These are phyloP conservation scores for Acanthurus lineatus DNA, from an alignment of 2,797 vertebrate genomes.

Conservation along the genomic window DNA sequence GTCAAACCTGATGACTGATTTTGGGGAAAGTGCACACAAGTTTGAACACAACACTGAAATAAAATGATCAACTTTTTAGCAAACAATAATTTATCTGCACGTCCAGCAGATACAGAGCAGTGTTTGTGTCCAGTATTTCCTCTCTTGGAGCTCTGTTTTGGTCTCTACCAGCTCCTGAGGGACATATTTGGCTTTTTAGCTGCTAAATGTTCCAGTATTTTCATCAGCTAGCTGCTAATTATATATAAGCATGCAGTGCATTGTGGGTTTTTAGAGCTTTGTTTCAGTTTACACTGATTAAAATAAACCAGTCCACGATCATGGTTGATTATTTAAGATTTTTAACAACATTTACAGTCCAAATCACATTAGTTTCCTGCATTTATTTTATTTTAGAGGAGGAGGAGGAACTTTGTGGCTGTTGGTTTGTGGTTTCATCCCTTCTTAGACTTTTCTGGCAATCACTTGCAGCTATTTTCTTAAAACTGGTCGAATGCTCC, in stretches of 20 bases:
- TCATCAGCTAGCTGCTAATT: neutral
- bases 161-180: conserved; percentile 1
- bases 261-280: no score
- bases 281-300: no score
- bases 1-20: neutral
- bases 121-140: neutral
- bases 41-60: neutral
- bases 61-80: neutral
- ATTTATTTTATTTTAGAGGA: no score
- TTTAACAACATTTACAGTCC: no score
- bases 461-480: no score
- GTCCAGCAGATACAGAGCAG: neutral
- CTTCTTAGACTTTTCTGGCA: no score
- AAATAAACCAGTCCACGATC: no score
- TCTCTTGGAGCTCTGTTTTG: conserved; percentile 1
- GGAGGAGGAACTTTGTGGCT: no score
- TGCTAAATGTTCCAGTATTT: neutral
- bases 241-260: neutral
- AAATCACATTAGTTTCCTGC: no score
- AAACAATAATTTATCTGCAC: neutral
- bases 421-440: no score
- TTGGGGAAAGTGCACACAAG: neutral
- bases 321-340: no score
- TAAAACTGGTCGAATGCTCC: no score
- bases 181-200: neutral